These are phyloP conservation scores for Ginglymostoma cirratum DNA, from an alignment of 2,113 vertebrate genomes.

Conservation along the genomic window DNA sequence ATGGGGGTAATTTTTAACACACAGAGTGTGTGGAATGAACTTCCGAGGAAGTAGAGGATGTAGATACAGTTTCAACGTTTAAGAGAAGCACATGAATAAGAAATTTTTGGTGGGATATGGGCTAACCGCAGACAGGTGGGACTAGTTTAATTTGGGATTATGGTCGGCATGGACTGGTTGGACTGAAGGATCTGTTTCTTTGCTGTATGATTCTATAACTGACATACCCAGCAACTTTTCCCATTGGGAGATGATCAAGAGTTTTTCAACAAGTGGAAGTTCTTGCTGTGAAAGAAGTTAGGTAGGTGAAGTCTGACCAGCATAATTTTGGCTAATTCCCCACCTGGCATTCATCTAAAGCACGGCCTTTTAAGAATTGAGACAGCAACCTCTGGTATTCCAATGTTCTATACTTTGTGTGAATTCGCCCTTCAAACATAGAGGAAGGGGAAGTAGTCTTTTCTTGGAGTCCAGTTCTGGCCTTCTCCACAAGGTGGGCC, in stretches of 20 bases:
- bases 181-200: too few relatives aligned
- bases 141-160: too few relatives aligned
- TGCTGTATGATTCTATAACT: too few relatives aligned
- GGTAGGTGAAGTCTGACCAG: background rate
- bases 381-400: background rate
- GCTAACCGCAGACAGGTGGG: too few relatives aligned
- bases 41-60: too few relatives aligned
- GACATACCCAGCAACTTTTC: background rate
- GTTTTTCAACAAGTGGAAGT: background rate
- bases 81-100: too few relatives aligned
- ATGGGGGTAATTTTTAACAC: too few relatives aligned
- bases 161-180: too few relatives aligned
- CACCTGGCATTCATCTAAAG: background rate
- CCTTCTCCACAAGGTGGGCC: background rate
- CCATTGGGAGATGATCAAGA: slow-evolving; percentile 28
- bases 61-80: too few relatives aligned
- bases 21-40: too few relatives aligned
- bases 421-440: background rate
- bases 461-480: background rate
- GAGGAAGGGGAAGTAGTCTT: background rate
- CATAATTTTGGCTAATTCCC: background rate
- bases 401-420: background rate
- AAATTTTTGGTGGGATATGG: too few relatives aligned
- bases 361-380: background rate
- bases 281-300: background rate